Base-by-base conservation (phyloP, 2,113 vertebrate species). In the Rhinichthys klamathensis region DNA sequence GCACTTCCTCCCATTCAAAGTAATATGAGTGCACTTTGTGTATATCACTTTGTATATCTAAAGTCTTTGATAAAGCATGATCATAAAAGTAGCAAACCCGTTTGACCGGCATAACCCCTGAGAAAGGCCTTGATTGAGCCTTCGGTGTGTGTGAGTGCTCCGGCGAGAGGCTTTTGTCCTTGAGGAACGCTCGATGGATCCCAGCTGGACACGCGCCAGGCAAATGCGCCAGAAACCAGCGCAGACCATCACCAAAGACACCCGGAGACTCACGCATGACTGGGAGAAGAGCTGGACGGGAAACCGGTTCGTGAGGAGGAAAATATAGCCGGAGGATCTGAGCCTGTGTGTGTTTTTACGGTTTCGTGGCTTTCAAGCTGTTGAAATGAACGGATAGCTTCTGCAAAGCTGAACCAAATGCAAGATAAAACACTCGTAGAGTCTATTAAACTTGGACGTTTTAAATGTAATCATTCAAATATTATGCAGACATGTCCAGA, bases 91-190 rank as follows among this genome's bases (percentile, higher is more conserved):
- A 18, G 46, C 46, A 44, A 46, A 61, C 76, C 54, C 60, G 60
- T 60, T n/a, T 76, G 74, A 54, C 44, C 27, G 32, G 25, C 25
- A 65, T 30, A 81, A 30, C 25, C 30, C 7, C 38, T 15, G 46
- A 65, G 35, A 51, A 81, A 78, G 11, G 61, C 72, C 84, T 87
- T 87, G 82, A 84, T 58, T 77, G 65, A 84, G 56, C 69, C 60
- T 58, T 49, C 84, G 81, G 58, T 86, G 61, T 80, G 80, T 51
- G 38, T 35, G 76, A 44, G 12, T 44, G 65, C 8, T 82, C 73
- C 83, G 69, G 82, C 73, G 73, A 15, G 27, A 10, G n/a, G 2
- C 12, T 54, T 73, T 89, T 74, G 88, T 86, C 86, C 88, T 89
- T 89, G 84, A 77, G 38, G 76, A 72, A 65, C 16, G 56, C 61